Evolutionary conservation across 2,113 vertebrate species (phyloP).

Genomic region (Numida meleagris): DNA sequence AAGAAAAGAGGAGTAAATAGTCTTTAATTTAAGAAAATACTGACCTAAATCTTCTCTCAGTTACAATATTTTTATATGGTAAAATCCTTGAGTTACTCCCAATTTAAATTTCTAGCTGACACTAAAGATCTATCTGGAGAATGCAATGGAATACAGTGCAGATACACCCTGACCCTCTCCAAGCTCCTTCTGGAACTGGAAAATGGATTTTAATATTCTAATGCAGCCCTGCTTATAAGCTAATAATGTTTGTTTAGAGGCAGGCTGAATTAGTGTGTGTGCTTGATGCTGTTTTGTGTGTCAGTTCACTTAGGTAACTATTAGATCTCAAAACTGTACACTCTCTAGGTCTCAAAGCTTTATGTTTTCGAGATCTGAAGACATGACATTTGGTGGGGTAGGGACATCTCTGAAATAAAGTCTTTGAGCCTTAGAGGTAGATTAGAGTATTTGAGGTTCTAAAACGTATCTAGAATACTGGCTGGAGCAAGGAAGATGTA

Average conservation of each 20-base stretch:
- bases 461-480: not conserved
- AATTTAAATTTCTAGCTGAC: not conserved
- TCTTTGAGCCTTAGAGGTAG: not conserved
- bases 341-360: not conserved
- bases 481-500: not conserved
- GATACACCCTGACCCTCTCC: not conserved
- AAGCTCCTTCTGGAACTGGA: not conserved
- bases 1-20: not conserved
- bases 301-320: not conserved
- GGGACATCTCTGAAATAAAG: not conserved
- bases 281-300: not conserved
- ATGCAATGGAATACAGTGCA: not conserved
- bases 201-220: not conserved
- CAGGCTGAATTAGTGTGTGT: not conserved
- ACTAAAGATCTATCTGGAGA: not conserved
- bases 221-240: not conserved
- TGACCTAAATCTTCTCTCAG: not conserved
- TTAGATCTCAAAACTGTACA: not conserved
- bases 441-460: not conserved
- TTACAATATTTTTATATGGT: not conserved
- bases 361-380: not conserved
- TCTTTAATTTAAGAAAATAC: not conserved
- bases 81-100: not conserved
- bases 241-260: not conserved
- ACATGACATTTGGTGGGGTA: not conserved